A percentile compares a stretch with the other conserved stretches of the same genome.
These are phyloP conservation scores for Platalea minor DNA, from an alignment of 2,797 vertebrate species.

Conservation along the genomic window DNA sequence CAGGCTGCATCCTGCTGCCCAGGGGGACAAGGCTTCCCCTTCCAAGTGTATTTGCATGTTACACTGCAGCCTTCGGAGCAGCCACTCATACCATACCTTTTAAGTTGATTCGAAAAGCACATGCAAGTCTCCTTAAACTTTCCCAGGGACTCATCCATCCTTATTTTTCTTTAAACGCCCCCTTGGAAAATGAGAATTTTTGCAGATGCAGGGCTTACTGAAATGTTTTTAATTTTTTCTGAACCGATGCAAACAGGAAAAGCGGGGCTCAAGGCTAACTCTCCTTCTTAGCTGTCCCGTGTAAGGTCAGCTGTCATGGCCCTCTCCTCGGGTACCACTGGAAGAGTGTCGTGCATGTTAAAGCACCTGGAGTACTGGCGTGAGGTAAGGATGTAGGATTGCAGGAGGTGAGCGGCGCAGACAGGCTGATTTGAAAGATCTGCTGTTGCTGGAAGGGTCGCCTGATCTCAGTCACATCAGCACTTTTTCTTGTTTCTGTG, in stretches of 20 bases:
- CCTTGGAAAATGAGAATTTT: background rate
- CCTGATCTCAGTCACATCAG: constrained; percentile 33
- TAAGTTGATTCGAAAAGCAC: constrained; percentile 18
- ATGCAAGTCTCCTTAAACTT: background rate
- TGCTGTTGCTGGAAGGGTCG: background rate
- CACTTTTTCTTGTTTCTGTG: constrained; percentile 59
- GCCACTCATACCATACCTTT: background rate
- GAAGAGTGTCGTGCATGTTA: background rate
- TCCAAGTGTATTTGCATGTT: background rate
- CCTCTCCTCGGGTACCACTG: background rate
- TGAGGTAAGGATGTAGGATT: background rate
- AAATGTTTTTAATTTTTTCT: background rate
- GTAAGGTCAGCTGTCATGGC: background rate
- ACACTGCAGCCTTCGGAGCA: background rate
- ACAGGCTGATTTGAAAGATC: background rate
- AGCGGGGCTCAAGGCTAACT: background rate
- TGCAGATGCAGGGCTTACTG: background rate
- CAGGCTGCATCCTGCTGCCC: background rate
- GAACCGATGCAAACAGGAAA: background rate
- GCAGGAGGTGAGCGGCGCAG: background rate
- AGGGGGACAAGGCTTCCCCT: background rate
- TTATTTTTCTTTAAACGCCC: background rate
- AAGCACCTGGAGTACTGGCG: background rate
- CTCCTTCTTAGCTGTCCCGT: background rate
- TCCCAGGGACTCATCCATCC: background rate